A percentile compares a stretch with the other conserved stretches of the same genome.
Evolutionary conservation across 2,888 invertebrate genomes (phyloP).

Genomic region (Pherbina coryleti): DNA sequence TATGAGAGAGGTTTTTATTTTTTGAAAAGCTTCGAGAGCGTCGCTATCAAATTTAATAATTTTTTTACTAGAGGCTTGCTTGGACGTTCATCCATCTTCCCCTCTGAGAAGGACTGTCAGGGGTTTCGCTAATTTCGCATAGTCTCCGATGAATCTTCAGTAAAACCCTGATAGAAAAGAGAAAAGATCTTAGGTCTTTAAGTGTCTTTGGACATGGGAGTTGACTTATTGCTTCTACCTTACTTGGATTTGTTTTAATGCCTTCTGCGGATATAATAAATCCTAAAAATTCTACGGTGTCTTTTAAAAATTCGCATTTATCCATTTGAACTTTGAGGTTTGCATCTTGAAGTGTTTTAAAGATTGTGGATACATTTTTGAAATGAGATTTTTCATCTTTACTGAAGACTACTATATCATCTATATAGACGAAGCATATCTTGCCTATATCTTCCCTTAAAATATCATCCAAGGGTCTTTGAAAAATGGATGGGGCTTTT

Average conservation of each 20-base stretch:
- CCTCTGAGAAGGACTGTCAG: conserved; percentile 46
- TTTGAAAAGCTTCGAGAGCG: conserved; percentile 42
- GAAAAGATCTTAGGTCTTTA: conserved; percentile 30
- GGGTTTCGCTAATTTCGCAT: conserved; percentile 46
- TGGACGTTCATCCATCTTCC: conserved; percentile 45
- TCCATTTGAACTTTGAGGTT: too few species aligned
- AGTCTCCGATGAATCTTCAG: conserved; percentile 44
- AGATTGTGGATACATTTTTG: not conserved
- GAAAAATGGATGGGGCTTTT: conserved; percentile 34
- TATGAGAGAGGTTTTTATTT: conserved; percentile 34
- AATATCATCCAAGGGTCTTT: conserved; percentile 33
- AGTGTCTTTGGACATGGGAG: conserved; percentile 7
- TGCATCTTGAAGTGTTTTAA: too few species aligned
- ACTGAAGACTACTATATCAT: conserved; percentile 9
- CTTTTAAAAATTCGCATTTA: too few species aligned
- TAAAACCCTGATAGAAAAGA: conserved; percentile 12
- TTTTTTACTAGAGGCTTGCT: conserved; percentile 40
- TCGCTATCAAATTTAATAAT: conserved; percentile 36
- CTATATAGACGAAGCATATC: conserved; percentile 31
- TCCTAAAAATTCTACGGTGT: too few species aligned
- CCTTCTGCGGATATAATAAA: too few species aligned
- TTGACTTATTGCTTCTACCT: not conserved
- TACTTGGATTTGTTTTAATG: conserved; percentile 4
- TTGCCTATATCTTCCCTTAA: conserved; percentile 27
- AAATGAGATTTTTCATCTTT: too few species aligned